These are phyloP conservation scores for Drosophila hawaiiensis DNA, from an alignment of 2,888 invertebrate species.

Conservation along the genomic window DNA sequence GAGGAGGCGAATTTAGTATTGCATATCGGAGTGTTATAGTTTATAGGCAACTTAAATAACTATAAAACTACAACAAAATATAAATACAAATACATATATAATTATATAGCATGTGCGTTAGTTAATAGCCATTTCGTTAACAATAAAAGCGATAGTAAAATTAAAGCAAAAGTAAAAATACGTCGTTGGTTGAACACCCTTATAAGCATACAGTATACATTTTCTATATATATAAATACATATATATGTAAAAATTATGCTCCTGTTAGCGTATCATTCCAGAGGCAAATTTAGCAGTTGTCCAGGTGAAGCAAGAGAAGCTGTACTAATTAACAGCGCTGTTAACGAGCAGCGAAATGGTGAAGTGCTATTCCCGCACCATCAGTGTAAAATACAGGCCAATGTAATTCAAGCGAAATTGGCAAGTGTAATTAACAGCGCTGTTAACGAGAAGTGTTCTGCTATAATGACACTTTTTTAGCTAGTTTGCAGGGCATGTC, in stretches of 20 bases:
- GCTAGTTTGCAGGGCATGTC: conserved; percentile 13
- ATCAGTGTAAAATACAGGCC: neutral
- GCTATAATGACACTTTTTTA: conserved; percentile 19
- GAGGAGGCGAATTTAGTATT: conserved; percentile 66
- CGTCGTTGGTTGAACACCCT: conserved; percentile 5
- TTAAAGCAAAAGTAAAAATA: conserved; percentile 11
- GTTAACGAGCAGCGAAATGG: neutral
- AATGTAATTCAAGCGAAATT: neutral
- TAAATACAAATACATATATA: conserved; percentile 18
- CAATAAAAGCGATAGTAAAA: conserved; percentile 62
- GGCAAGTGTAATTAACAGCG: conserved; percentile 19
- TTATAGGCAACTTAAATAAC: conserved; percentile 39
- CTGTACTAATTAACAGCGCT: conserved; percentile 3
- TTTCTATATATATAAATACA: neutral
- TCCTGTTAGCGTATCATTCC: neutral
- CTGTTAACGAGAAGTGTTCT: conserved; percentile 22
- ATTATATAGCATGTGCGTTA: conserved; percentile 37
- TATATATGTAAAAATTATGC: neutral
- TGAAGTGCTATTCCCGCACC: neutral
- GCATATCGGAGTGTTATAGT: conserved; percentile 69
- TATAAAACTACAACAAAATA: conserved; percentile 30
- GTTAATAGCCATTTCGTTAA: conserved; percentile 53
- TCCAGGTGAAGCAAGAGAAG: no score
- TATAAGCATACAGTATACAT: neutral
- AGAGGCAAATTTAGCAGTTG: neutral